These are phyloP conservation scores for Toxostoma redivivum DNA, from an alignment of 2,113 vertebrate genomes.

Conservation along the genomic window DNA sequence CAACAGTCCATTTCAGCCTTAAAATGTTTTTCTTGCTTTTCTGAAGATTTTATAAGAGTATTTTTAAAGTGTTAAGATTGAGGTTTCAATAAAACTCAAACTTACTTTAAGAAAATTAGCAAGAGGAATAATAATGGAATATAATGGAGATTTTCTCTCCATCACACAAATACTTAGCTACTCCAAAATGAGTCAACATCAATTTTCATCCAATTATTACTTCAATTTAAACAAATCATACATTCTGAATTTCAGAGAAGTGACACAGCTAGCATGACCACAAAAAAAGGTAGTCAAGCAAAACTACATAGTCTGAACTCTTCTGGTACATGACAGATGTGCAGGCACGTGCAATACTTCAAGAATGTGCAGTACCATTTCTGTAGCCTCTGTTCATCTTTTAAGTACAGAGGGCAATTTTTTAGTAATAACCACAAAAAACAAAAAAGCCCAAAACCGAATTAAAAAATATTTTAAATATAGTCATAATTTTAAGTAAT, in stretches of 20 bases:
- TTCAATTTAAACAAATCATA: neutral
- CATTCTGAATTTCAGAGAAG: neutral
- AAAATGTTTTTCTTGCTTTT: slow-evolving; percentile 19
- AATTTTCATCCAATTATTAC: neutral
- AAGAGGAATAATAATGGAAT: neutral
- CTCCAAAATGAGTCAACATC: neutral
- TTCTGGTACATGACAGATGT: neutral
- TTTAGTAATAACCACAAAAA: neutral
- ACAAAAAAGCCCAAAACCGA: neutral
- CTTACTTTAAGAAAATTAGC: neutral
- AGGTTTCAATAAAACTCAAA: neutral
- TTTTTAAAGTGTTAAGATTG: neutral
- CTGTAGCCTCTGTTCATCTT: neutral
- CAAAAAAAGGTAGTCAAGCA: neutral
- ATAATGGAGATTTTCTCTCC: neutral
- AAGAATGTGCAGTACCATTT: neutral
- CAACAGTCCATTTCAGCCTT: slow-evolving; percentile 6
- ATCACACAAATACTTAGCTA: neutral
- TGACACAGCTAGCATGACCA: neutral
- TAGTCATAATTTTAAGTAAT: neutral
- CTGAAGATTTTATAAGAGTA: neutral
- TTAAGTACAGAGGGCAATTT: neutral
- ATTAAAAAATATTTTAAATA: neutral
- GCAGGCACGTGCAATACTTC: neutral
- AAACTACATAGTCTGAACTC: neutral